Evolutionary conservation across 2,797 vertebrate species (phyloP).

Genomic region (Ctenopoma kingsleyae): DNA sequence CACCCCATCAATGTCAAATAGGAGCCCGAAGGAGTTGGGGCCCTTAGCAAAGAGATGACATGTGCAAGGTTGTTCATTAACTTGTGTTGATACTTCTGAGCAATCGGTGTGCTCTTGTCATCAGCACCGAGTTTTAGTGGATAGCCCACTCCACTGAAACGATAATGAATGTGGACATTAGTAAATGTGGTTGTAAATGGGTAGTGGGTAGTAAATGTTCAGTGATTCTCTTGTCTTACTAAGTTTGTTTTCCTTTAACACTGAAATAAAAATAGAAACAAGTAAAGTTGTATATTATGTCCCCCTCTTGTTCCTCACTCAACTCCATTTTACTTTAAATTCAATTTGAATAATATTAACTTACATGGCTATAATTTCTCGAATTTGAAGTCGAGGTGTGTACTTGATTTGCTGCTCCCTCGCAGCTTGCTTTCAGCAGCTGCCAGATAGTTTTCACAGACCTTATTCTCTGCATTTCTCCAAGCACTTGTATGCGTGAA

Average conservation of each 20-base stretch:
- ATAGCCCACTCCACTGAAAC: no score
- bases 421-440: constrained; percentile 62
- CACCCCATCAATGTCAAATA: constrained; percentile 96
- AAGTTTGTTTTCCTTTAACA: not conserved
- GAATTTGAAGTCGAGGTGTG: constrained; percentile 10
- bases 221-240: not conserved
- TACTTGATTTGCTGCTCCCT: constrained; percentile 52
- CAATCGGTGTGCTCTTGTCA: not conserved
- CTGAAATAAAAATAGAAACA: not conserved
- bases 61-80: constrained; percentile 47
- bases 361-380: constrained; percentile 76
- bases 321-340: not conserved
- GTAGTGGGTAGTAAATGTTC: no score
- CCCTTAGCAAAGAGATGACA: constrained; percentile 32
- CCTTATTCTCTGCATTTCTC: constrained; percentile 68
- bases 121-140: no score
- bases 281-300: not conserved
- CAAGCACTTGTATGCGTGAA: constrained; percentile 9
- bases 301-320: not conserved
- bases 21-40: constrained; percentile 88
- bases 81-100: constrained; percentile 1
- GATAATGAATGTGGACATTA: not conserved
- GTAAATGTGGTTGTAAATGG: not conserved
- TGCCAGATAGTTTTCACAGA: constrained; percentile 64
- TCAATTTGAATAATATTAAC: constrained; percentile 45